Evolutionary conservation across 2,888 invertebrate genomes (phyloP).

Genomic region (Cephalotes varians): DNA sequence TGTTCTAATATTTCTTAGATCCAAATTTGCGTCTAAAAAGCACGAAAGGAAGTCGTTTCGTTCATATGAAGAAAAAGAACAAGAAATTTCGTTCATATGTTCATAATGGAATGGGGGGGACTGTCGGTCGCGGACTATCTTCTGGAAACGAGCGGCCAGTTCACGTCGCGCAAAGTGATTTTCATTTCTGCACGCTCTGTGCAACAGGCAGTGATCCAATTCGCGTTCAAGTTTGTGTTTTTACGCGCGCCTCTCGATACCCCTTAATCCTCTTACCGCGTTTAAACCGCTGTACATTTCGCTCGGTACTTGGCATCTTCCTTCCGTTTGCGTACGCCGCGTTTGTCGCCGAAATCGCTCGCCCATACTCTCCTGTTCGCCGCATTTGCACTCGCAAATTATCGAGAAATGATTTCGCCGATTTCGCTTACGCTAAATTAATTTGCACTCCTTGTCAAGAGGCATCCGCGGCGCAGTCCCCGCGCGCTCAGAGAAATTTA

Average conservation of each 20-base stretch:
- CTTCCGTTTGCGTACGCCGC: neutral
- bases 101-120: constrained; percentile 23
- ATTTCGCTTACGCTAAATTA: constrained; percentile 65
- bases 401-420: constrained; percentile 27
- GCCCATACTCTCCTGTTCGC: constrained; percentile 22
- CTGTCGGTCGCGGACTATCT: constrained; percentile 50
- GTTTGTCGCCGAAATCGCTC: constrained; percentile 8
- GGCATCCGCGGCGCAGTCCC: neutral
- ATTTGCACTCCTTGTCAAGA: constrained; percentile 37
- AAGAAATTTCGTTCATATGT: neutral
- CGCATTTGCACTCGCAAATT: constrained; percentile 50
- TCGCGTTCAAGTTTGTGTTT: constrained; percentile 71
- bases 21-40: neutral
- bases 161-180: constrained; percentile 54
- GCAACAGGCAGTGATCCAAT: constrained; percentile 74
- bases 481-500: neutral
- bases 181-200: constrained; percentile 60
- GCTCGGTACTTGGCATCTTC: constrained; percentile 21
- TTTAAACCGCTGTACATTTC: constrained; percentile 68
- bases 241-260: constrained; percentile 69
- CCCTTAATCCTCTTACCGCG: constrained; percentile 72
- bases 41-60: neutral
- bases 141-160: constrained; percentile 23
- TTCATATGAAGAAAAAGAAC: neutral
- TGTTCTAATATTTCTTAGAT: neutral